Evolutionary conservation across 2,888 invertebrate genomes (phyloP), one percentile per base, ranked within the genome.

Genomic region (Euclidia mi): DNA sequence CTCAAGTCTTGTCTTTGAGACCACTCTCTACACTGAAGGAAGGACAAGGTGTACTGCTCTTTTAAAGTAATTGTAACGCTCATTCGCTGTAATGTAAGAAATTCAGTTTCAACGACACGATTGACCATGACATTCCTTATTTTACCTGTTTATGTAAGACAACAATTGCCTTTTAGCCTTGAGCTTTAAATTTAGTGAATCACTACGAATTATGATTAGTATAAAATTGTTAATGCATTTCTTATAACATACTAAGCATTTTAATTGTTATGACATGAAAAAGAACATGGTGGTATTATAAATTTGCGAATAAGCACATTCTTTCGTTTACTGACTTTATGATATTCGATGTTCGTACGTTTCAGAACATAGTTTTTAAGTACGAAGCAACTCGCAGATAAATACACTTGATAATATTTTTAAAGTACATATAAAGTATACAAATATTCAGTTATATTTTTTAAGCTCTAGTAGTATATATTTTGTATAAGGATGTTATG

Each of bases 41-140:
- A 55, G 58, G 56, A 46, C 42, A 50, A 34, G 34, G 59, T 75
- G 62, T 61, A 69, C 62, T 67, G 76, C 57, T 64, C 50, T 52
- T 63, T 57, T 45, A 45, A 56, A 57, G 45, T 56, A 65, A 49
- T 60, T 61, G 42, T 55, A 65, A 71, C 64, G 76, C 76, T 67
- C 66, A 70, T 75, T 70, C 59, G 65, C 63, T 59, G 41, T 60
- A 65, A 61, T 75, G 63, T 65, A 67, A 74, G 76, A 72, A 72
- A 63, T 71, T 66, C 62, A 53, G 67, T 67, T 72, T 59, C 76
- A 71, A 68, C 71, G 72, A 71, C 50, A 73, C 57, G 61, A 76
- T 70, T 66, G 65, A 77, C 75, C 78, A 78, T 78, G 79, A 78
- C 78, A 78, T 78, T 78, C 78, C 78, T 67, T 73, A 65, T 65